These are phyloP conservation scores for Palythoa grandis DNA, from an alignment of 92 coral and sea anemone genomes.

Conservation along the genomic window DNA sequence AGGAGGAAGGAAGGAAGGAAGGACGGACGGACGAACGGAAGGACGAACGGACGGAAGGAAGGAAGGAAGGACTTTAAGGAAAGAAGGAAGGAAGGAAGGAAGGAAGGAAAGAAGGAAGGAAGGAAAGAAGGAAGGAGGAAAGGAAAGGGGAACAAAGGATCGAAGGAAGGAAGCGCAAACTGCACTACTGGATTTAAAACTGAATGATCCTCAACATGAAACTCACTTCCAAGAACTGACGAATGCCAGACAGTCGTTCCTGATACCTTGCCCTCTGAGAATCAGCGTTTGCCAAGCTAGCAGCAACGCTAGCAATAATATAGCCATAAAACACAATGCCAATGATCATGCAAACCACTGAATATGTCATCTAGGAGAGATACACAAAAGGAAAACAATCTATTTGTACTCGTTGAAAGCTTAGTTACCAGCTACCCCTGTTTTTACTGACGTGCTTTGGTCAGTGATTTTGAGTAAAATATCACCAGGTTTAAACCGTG, in stretches of 20 bases:
- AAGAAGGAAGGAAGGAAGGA: background rate
- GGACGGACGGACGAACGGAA: too few species aligned
- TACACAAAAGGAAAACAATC: background rate
- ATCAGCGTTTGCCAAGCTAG: slow-evolving; percentile 89
- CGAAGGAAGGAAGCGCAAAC: background rate
- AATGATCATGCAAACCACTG: slow-evolving; percentile 76
- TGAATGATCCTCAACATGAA: too few species aligned
- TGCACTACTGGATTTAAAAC: background rate
- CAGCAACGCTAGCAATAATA: slow-evolving; percentile 91
- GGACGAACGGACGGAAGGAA: too few species aligned
- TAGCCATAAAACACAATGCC: slow-evolving; percentile 90
- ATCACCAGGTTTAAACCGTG: too few species aligned
- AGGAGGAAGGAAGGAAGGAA: too few species aligned
- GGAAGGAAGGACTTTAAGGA: too few species aligned
- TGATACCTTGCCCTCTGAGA: slow-evolving; percentile 89
- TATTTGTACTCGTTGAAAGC: too few species aligned
- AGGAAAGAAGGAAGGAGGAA: background rate
- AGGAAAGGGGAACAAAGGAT: background rate
- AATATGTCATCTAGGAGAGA: slow-evolving; percentile 72
- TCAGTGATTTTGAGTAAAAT: too few species aligned
- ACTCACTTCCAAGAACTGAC: slow-evolving; percentile 72
- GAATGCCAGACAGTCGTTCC: slow-evolving; percentile 79
- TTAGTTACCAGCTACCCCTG: too few species aligned
- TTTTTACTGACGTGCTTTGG: too few species aligned
- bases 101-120: background rate